These are phyloP conservation scores for Centropristis striata DNA, from an alignment of 2,113 vertebrate genomes.

Conservation along the genomic window DNA sequence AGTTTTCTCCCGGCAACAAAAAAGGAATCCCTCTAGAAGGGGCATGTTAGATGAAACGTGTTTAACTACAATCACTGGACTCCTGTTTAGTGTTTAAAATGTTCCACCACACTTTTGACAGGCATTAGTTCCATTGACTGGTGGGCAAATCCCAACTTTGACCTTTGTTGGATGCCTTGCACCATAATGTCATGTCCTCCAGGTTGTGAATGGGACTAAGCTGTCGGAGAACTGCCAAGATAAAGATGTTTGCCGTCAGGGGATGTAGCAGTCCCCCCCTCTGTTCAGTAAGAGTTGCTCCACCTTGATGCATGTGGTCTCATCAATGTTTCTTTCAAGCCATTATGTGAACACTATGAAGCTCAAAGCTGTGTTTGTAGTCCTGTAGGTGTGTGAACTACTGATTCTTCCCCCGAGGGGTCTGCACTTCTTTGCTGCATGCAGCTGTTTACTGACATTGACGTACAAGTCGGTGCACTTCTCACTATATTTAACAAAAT, in stretches of 20 bases:
- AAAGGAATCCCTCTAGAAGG: background rate
- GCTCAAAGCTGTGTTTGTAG: background rate
- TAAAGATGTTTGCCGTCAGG: background rate
- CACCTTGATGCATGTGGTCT: background rate
- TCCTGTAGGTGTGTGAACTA: background rate
- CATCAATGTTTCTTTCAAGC: background rate
- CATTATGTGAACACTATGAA: background rate
- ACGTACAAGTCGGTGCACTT: background rate
- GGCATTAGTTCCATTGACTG: background rate
- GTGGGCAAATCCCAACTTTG: no score
- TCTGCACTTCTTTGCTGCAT: background rate
- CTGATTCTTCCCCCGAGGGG: background rate
- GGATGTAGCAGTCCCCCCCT: background rate
- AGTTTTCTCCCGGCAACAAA: background rate
- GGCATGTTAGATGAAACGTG: no score
- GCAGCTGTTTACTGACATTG: background rate
- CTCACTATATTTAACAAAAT: background rate
- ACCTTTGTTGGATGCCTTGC: background rate
- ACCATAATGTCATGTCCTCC: background rate
- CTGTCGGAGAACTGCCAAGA: constrained; percentile 18
- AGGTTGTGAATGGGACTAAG: constrained; percentile 9
- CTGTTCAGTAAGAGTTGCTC: background rate
- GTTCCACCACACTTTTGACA: background rate
- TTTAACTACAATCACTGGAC: background rate
- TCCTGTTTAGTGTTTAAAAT: background rate